Conservation (phyloP, 2,113 vertebrate species). For the Artemisiospiza belli region DNA sequence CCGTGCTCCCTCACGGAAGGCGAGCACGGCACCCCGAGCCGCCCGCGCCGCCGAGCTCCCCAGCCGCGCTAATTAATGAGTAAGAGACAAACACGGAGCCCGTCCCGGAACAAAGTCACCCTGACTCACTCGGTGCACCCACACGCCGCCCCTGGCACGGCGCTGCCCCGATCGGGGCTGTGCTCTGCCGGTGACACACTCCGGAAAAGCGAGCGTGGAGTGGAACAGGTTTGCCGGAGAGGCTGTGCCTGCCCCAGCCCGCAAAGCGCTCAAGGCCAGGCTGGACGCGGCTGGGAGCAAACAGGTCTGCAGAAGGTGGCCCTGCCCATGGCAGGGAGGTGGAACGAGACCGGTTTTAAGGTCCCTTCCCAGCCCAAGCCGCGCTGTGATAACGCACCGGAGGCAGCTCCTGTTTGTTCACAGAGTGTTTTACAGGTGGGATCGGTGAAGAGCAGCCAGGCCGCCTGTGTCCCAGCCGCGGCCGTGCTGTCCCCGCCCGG, state of each 20-base stretch:
- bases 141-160: background rate
- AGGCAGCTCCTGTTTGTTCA: background rate
- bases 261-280: background rate
- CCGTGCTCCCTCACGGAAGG: background rate
- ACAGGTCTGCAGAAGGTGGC: rapidly evolving
- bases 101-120: background rate
- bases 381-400: rapidly evolving
- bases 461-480: background rate
- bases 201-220: too few relatives aligned
- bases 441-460: background rate
- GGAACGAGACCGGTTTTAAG: background rate
- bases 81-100: background rate
- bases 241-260: background rate
- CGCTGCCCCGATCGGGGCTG: background rate
- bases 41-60: background rate
- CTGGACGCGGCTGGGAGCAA: background rate
- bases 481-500: background rate
- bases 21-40: background rate
- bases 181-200: background rate
- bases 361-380: background rate
- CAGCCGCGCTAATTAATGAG: background rate
- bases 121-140: background rate
- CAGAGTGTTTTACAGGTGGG: rapidly evolving
- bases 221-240: background rate
- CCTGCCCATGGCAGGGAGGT: background rate